Conservation (phyloP, 2,113 vertebrate genomes). For the Clupea harengus region DNA sequence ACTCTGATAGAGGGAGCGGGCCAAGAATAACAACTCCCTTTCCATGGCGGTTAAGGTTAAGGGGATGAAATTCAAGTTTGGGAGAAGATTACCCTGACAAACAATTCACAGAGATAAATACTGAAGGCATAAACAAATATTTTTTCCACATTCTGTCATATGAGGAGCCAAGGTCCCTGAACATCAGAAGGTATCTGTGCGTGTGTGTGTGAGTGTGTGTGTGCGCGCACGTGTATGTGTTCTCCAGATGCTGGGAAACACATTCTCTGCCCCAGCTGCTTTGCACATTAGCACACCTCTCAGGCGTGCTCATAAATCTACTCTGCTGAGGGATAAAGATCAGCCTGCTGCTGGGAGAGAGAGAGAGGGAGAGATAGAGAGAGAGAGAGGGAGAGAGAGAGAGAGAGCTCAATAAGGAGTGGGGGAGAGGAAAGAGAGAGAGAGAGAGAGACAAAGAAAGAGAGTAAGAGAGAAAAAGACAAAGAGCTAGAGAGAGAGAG, state of each 20-base stretch:
- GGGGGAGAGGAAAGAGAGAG: background rate
- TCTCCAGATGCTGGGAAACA: conserved; percentile 11
- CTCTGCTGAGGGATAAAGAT: conserved; percentile 44
- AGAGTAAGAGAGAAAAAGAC: background rate
- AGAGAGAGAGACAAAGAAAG: background rate
- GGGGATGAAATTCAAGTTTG: background rate
- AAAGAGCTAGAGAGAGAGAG: background rate
- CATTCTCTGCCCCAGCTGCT: conserved; percentile 51
- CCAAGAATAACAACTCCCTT: background rate
- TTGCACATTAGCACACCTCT: conserved; percentile 54
- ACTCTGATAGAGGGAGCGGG: background rate
- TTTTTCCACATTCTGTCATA: background rate
- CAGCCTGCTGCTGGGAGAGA: conserved; percentile 41
- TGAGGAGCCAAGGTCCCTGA: background rate
- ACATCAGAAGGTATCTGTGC: background rate
- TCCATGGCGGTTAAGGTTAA: background rate
- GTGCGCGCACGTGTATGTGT: background rate
- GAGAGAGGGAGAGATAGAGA: conserved; percentile 19
- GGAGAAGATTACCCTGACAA: background rate
- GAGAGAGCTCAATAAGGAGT: background rate
- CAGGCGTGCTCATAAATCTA: conserved; percentile 42
- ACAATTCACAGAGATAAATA: background rate
- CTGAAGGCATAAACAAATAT: background rate
- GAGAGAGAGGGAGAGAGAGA: conserved; percentile 15
- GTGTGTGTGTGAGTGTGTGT: background rate